Evolutionary conservation across 92 coral and sea anemone genomes (phyloP).

Genomic region (Epizoanthus illoricatus): DNA sequence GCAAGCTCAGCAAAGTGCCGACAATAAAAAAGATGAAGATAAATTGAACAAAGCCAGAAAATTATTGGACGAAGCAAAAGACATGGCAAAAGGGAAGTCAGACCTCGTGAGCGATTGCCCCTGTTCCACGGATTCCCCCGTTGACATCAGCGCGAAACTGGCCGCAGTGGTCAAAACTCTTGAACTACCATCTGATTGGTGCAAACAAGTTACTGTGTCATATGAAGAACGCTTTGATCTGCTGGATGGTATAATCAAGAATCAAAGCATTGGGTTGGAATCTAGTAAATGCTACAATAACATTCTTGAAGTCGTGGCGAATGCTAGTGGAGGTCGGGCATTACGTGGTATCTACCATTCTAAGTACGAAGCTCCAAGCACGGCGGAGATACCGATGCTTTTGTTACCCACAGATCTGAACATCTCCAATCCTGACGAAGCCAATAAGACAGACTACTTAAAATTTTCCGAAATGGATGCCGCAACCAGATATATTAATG

Average conservation of each 20-base stretch:
- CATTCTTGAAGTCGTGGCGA: constrained; percentile 40
- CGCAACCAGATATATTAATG: constrained; percentile 36
- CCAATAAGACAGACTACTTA: constrained; percentile 48
- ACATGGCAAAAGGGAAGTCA: constrained; percentile 19
- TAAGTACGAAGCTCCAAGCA: constrained; percentile 27
- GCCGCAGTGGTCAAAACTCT: constrained; percentile 1
- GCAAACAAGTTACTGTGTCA: constrained; percentile 3
- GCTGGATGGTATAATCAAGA: constrained; percentile 23
- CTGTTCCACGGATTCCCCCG: too few relatives aligned
- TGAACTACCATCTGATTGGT: constrained; percentile 50
- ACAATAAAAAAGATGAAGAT: constrained; percentile 7
- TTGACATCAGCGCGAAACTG: constrained; percentile 23
- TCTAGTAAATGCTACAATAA: constrained; percentile 31
- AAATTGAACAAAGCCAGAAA: constrained; percentile 40
- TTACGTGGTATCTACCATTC: constrained; percentile 49
- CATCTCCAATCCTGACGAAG: constrained; percentile 38
- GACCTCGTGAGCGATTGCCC: constrained; percentile 6
- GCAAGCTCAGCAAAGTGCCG: not conserved
- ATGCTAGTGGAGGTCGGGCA: constrained; percentile 51
- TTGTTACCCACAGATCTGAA: constrained; percentile 34
- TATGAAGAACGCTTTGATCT: constrained; percentile 26
- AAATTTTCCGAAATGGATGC: constrained; percentile 25
- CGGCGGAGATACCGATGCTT: constrained; percentile 33
- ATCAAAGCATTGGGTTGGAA: constrained; percentile 35
- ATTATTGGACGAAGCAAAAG: constrained; percentile 41